Percentiles rank a stretch among this genome's conserved stretches.
phyloP scores from a whole-genome alignment of 1,140 invertebrate genomes.

The Calosoma granatense region DNA sequence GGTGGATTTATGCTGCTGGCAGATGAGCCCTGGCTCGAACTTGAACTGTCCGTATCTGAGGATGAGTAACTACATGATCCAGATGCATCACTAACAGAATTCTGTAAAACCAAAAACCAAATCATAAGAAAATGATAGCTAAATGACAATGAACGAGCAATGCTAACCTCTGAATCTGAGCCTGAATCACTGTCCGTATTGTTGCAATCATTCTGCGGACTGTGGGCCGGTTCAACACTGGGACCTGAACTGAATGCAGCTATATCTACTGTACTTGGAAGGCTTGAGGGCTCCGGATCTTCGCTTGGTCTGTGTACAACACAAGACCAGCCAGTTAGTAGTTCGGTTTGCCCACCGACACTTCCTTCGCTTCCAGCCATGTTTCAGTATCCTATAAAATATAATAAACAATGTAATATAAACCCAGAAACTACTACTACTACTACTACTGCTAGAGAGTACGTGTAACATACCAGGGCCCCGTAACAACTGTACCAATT shows the following conservation, averaged over 20 bases:
- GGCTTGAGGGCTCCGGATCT: slow-evolving; percentile 46
- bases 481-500: no score
- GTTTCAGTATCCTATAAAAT: slow-evolving; percentile 5
- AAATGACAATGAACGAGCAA: no score
- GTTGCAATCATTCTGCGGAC: slow-evolving; percentile 21
- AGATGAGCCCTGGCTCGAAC: slow-evolving; percentile 28
- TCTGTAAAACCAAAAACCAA: slow-evolving; percentile 22
- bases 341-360: slow-evolving; percentile 25
- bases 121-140: slow-evolving; percentile 7
- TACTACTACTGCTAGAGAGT: no score
- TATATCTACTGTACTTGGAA: slow-evolving; percentile 55
- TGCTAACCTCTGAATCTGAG: slow-evolving; percentile 36
- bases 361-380: slow-evolving; percentile 32
- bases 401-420: no score
- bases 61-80: slow-evolving; percentile 29
- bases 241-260: slow-evolving; percentile 37
- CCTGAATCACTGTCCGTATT: slow-evolving; percentile 32
- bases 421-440: no score
- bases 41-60: slow-evolving; percentile 32
- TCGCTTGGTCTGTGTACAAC: slow-evolving; percentile 50
- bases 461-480: no score
- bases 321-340: slow-evolving; percentile 43
- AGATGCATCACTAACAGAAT: slow-evolving; percentile 31
- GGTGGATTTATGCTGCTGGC: slow-evolving; percentile 25
- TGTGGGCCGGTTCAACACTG: slow-evolving; percentile 26